Evolutionary conservation across 1,140 invertebrate species (phyloP).

Genomic region (Lepidotrigona ventralis): DNA sequence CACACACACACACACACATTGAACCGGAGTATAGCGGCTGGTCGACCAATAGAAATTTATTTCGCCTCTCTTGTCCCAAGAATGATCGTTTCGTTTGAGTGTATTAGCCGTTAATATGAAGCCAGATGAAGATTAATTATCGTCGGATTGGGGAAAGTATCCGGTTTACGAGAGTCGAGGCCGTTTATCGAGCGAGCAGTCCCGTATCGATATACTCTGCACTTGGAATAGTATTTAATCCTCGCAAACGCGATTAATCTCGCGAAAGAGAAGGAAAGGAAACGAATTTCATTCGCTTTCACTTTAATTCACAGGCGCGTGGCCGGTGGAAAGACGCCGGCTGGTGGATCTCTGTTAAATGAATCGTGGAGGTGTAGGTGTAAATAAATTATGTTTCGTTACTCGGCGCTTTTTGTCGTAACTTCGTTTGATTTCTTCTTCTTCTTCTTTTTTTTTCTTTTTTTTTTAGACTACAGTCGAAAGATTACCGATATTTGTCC

Average conservation of each 20-base stretch:
- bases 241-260: not conserved
- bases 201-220: not conserved
- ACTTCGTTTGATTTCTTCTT: too few relatives aligned
- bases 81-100: not conserved
- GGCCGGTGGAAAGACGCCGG: too few relatives aligned
- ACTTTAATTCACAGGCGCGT: too few relatives aligned
- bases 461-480: not conserved
- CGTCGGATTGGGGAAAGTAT: not conserved
- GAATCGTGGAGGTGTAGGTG: too few relatives aligned
- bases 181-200: not conserved
- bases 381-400: too few relatives aligned
- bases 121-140: not conserved
- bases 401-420: too few relatives aligned
- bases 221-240: not conserved
- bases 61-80: not conserved
- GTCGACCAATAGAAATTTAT: slow-evolving; percentile 13
- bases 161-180: not conserved
- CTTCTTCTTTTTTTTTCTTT: too few relatives aligned
- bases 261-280: not conserved
- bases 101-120: slow-evolving; percentile 2
- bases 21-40: not conserved
- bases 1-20: not conserved
- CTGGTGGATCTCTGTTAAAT: too few relatives aligned
- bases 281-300: not conserved
- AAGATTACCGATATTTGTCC: not conserved